phyloP scores from a whole-genome alignment of 2,888 invertebrate species.

The Thysanoteuthis rhombus region DNA sequence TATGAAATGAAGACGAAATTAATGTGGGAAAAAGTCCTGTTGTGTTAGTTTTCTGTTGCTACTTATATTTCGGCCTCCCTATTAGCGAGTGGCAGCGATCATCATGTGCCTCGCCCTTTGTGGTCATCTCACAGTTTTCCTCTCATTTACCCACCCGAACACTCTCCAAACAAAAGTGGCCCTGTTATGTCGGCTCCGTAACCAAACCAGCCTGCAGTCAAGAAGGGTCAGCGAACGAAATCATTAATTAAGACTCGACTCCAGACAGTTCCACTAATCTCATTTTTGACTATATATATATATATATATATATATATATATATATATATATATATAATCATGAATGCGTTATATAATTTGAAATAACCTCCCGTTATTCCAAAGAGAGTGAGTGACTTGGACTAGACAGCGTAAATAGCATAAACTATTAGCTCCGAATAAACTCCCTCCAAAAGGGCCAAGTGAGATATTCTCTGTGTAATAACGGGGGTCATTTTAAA shows the following conservation, averaged over 20 bases:
- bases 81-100: background rate
- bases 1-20: no score
- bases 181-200: background rate
- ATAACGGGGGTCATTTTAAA: no score
- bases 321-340: no score
- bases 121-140: background rate
- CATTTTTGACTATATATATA: no score
- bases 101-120: background rate
- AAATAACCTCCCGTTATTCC: no score
- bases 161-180: background rate
- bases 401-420: no score
- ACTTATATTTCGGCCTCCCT: background rate
- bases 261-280: background rate
- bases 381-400: no score
- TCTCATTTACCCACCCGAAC: background rate
- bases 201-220: background rate
- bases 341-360: no score
- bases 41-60: background rate
- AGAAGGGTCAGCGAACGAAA: background rate
- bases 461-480: no score
- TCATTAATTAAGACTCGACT: background rate
- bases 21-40: background rate
- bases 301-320: no score
- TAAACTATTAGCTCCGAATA: no score
- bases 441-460: no score